Conservation (phyloP, 2,888 invertebrate genomes). For the Pseudococcus longispinus region DNA sequence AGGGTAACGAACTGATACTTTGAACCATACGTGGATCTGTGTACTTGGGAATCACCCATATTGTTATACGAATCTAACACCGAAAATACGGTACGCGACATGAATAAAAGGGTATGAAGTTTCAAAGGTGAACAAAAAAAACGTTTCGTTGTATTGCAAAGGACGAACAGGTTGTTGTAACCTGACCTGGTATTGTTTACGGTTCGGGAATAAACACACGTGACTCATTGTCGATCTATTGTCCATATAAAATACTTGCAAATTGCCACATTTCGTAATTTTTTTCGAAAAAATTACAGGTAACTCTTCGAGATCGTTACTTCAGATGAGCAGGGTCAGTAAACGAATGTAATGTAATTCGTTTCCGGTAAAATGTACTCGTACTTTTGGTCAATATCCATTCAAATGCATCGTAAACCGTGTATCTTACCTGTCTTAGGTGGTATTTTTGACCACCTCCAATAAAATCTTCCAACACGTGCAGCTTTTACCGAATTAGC, state of each 20-base stretch:
- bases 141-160: background rate
- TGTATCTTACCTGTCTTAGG: background rate
- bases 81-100: background rate
- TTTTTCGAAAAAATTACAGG: background rate
- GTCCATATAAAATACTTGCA: background rate
- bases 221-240: background rate
- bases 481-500: slow-evolving; percentile 27
- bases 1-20: background rate
- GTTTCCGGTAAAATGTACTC: background rate
- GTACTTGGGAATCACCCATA: background rate
- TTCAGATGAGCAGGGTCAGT: background rate
- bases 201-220: background rate
- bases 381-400: background rate
- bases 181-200: background rate
- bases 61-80: background rate
- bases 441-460: background rate
- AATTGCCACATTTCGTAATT: background rate
- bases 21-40: background rate
- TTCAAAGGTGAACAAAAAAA: background rate
- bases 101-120: background rate
- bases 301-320: too few relatives aligned
- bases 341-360: background rate
- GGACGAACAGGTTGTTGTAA: background rate
- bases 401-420: too few relatives aligned
- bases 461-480: background rate